Conservation (phyloP, 2,113 vertebrate species). For the Notechis scutatus region DNA sequence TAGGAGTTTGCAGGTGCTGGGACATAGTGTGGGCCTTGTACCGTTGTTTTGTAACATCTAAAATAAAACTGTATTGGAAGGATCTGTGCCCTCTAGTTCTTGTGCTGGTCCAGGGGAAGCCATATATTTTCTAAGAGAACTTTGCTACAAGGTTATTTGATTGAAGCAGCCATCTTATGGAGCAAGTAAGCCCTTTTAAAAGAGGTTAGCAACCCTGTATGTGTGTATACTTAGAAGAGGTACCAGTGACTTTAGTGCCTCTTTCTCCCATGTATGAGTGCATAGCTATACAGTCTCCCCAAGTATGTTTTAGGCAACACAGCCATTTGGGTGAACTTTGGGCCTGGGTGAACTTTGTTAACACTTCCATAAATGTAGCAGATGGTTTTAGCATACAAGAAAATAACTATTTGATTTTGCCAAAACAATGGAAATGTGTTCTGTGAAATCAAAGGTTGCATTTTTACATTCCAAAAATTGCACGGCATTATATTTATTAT, state of each 20-base stretch:
- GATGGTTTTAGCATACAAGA: neutral
- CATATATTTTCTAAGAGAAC: neutral
- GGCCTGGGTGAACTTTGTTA: neutral
- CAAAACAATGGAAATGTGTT: neutral
- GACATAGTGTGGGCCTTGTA: neutral
- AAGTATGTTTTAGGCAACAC: neutral
- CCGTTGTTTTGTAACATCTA: neutral
- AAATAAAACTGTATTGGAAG: neutral
- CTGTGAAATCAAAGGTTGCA: neutral
- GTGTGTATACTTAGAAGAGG: neutral
- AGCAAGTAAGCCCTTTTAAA: neutral
- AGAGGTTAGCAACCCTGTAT: neutral
- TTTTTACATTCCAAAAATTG: neutral
- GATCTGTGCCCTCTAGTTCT: neutral
- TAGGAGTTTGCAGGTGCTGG: neutral
- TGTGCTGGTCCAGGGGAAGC: neutral
- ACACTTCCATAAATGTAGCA: neutral
- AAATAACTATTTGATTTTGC: neutral
- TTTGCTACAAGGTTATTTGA: neutral
- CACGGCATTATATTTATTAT: neutral
- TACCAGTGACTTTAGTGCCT: neutral
- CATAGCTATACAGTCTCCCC: neutral
- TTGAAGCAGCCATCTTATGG: neutral
- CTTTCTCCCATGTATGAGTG: neutral
- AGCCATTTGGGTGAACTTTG: neutral